These are phyloP conservation scores for Troides oblongomaculatus DNA, from an alignment of 2,888 invertebrate species.

Conservation along the genomic window DNA sequence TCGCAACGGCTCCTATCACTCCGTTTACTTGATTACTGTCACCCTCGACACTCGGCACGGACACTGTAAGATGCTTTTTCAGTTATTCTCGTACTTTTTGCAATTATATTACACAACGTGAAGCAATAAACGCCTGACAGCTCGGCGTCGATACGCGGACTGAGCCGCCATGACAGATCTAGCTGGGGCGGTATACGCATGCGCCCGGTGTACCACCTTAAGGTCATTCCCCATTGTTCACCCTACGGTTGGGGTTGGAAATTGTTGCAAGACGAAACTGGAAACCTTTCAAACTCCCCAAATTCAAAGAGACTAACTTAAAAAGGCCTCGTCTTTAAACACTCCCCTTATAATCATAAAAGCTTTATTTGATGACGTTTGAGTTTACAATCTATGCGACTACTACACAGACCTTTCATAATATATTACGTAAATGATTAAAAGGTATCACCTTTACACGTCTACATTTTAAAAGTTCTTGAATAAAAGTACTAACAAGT, in stretches of 20 bases:
- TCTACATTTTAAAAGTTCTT: too few species aligned
- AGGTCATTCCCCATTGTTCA: constrained; percentile 71
- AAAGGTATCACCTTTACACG: too few species aligned
- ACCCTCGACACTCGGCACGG: constrained; percentile 39
- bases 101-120: constrained; percentile 27
- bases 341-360: constrained; percentile 5
- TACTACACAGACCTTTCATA: too few species aligned
- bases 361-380: constrained; percentile 7
- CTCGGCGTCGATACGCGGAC: constrained; percentile 70
- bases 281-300: constrained; percentile 50
- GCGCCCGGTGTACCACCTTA: constrained; percentile 54
- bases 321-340: constrained; percentile 30
- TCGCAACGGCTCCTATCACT: constrained; percentile 25
- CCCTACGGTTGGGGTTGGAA: constrained; percentile 45
- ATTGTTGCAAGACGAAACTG: constrained; percentile 48
- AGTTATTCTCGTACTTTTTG: constrained; percentile 29
- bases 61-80: constrained; percentile 39
- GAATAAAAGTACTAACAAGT: too few species aligned
- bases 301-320: constrained; percentile 39
- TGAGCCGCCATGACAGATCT: constrained; percentile 73
- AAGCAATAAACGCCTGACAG: constrained; percentile 49
- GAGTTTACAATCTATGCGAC: not conserved
- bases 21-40: constrained; percentile 34
- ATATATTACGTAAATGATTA: too few species aligned
- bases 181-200: constrained; percentile 63